Percentiles rank a stretch among this genome's conserved stretches.
phyloP scores from a whole-genome alignment of 2,888 invertebrate genomes.

The Dynastes grantii region DNA sequence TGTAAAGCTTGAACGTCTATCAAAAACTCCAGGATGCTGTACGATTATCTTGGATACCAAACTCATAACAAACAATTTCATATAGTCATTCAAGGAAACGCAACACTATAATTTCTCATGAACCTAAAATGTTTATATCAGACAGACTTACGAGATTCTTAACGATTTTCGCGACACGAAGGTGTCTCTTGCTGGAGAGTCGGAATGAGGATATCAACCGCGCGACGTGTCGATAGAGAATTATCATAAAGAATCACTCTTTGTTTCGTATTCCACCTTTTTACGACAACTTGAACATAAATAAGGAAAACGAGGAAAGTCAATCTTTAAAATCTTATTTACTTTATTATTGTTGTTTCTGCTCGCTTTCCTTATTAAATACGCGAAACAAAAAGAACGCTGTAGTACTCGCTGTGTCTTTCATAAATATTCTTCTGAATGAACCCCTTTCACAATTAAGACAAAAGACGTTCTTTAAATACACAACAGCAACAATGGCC shows the following conservation, averaged over 20 bases:
- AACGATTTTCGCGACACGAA: too few species aligned
- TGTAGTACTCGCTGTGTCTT: background rate
- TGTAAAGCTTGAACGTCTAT: too few species aligned
- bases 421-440: constrained; percentile 44
- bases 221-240: too few species aligned
- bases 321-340: constrained; percentile 2
- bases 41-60: too few species aligned
- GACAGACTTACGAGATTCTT: too few species aligned
- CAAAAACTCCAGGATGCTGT: too few species aligned
- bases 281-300: background rate
- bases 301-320: constrained; percentile 11
- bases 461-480: constrained; percentile 42
- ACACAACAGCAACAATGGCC: constrained; percentile 40
- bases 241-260: background rate
- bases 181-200: too few species aligned
- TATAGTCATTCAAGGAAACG: too few species aligned
- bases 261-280: background rate
- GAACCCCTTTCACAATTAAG: constrained; percentile 40
- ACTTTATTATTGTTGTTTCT: constrained; percentile 13
- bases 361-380: constrained; percentile 22
- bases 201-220: too few species aligned
- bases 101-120: too few species aligned
- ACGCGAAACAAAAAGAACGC: constrained; percentile 23
- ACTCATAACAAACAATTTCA: too few species aligned
- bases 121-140: too few species aligned